phyloP scores from a whole-genome alignment of 2,888 invertebrate species.

The Drosophila meridiana region DNA sequence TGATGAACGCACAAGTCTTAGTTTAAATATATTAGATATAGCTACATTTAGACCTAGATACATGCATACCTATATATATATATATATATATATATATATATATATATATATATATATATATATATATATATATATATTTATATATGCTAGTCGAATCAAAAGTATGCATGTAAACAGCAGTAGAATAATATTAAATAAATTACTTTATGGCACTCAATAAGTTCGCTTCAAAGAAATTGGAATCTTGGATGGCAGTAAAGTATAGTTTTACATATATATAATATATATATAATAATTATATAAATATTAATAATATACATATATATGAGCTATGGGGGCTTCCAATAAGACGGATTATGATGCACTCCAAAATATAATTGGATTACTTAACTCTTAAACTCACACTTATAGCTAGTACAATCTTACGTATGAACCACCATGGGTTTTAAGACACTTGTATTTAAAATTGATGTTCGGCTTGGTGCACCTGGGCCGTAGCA shows the following conservation, averaged over 20 bases:
- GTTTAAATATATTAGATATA: constrained; percentile 36
- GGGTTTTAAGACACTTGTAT: constrained; percentile 62
- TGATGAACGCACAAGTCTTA: constrained; percentile 53
- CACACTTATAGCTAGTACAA: constrained; percentile 45
- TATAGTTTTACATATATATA: constrained; percentile 17
- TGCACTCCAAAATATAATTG: constrained; percentile 37
- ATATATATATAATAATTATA: not conserved
- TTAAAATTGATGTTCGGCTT: constrained; percentile 69
- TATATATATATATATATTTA: not conserved
- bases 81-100: not conserved
- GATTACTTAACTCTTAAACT: constrained; percentile 40
- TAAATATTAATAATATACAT: not conserved
- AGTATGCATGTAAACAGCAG: constrained; percentile 57
- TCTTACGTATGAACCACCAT: constrained; percentile 47
- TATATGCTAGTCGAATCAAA: constrained; percentile 11
- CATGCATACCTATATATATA: constrained; percentile 2
- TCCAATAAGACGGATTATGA: constrained; percentile 57
- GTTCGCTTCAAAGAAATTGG: constrained; percentile 45
- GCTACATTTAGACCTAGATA: constrained; percentile 11
- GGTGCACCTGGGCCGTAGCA: constrained; percentile 49
- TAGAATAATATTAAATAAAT: constrained; percentile 34
- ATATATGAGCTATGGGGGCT: constrained; percentile 24
- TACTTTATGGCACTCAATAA: constrained; percentile 48
- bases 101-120: not conserved
- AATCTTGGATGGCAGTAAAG: constrained; percentile 64